Conservation (phyloP, 1,140 invertebrate species). For the Pissodes strobi region DNA sequence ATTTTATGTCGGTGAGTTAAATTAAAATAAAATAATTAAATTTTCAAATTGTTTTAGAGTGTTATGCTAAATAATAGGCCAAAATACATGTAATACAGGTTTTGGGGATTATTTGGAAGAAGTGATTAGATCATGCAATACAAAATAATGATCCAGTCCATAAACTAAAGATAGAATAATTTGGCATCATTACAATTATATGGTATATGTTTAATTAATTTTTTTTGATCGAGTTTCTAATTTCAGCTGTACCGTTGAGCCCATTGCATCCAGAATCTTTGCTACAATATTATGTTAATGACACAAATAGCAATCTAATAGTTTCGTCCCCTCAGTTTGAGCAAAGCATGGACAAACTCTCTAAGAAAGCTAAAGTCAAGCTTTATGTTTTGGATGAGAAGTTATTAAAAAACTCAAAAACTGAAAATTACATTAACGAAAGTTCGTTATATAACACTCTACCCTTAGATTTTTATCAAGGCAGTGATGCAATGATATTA, state of each 20-base stretch:
- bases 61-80: too few relatives aligned
- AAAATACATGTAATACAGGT: too few relatives aligned
- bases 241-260: conserved; percentile 72
- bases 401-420: conserved; percentile 55
- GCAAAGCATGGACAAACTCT: conserved; percentile 63
- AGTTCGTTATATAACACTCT: conserved; percentile 55
- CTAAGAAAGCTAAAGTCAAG: conserved; percentile 60
- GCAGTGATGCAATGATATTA: conserved; percentile 76
- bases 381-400: conserved; percentile 66
- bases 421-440: conserved; percentile 50
- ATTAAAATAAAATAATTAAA: too few relatives aligned
- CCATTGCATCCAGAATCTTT: conserved; percentile 67
- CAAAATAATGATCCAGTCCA: too few relatives aligned
- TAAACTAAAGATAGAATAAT: too few relatives aligned
- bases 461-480: conserved; percentile 60
- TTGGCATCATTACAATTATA: too few relatives aligned
- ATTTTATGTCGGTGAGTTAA: too few relatives aligned
- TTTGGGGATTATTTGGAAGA: too few relatives aligned
- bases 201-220: too few relatives aligned
- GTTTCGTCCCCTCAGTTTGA: conserved; percentile 70
- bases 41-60: too few relatives aligned
- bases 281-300: conserved; percentile 76
- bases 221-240: not conserved
- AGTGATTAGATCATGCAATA: too few relatives aligned
- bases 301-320: conserved; percentile 71